Base-by-base conservation (phyloP, 2,797 vertebrate species). In the Cuniculus paca region DNA sequence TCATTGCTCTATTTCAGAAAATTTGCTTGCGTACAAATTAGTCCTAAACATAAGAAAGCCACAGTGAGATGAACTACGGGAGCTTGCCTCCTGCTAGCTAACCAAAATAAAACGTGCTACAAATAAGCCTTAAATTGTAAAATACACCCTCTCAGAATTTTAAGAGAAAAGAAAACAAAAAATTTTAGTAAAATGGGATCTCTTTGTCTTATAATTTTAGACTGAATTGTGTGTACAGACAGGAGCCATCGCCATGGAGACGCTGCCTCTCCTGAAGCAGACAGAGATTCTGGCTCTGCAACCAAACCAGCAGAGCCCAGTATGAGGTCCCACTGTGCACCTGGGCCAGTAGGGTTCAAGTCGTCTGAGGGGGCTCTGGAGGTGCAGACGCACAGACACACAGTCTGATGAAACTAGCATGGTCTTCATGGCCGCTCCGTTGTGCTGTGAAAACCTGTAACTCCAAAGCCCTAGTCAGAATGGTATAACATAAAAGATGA, bases 391-490 rank as follows among this genome's bases (percentile, higher is more conserved):
- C 6, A 68, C 54, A 31, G 5, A 68, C 3, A 50, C 6, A 17
- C 12, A n/a, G n/a, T n/a, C 54, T 24, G 31, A 6, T 22, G 11
- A 54, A 70, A 34, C n/a, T 68, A 63, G 19, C 12, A 5, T 4
- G n/a, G 16, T 77, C 10, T 94, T 95, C 90, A 78, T 97, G 77
- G 98, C 98, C 96, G 75, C 91, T 14, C 17, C 90, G 95, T 93
- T 98, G 91, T 95, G 96, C 82, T 97, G 70, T 95, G 95, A 95
- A 97, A 98, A 98, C 95, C 45, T 68, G 90, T 94, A 96, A 0
- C 0, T 97, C 82, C 60, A 95, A 97, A 97, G 90, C 70, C 74
- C 48, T 97, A 94, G 97, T 97, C 97, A 97, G 65, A 95, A 56
- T 87, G 82, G 94, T 93, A 96, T 92, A 96, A 95, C 56, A 97